Base-by-base conservation (phyloP, 2,888 invertebrate species). In the Mythimna albipuncta region DNA sequence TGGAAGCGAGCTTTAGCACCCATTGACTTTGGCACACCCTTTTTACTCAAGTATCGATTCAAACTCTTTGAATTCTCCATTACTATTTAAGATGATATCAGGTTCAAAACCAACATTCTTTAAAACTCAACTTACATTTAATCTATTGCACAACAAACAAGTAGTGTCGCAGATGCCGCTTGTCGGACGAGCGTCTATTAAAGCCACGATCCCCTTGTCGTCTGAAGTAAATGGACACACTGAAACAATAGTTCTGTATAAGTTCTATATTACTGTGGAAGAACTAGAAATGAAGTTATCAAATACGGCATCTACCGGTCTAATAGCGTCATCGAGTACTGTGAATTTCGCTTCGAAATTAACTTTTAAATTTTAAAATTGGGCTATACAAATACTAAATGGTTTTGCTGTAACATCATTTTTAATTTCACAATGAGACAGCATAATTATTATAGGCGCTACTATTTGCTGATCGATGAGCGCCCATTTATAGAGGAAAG, bases 141-240 rank as follows among this genome's bases (percentile, higher is more conserved):
- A 88, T 84, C 89, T 92, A 74, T 95, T 95, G 82, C 94, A 94
- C 38, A 96, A 82, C 69, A 95, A 86, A 77, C 96, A 96, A 32
- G 90, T 90, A 9, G 88, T 92, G 75, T 96, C 96, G 70, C 96
- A 96, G 57, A 93, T 87, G 5, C 95, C 96, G 54, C 91, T 78
- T 0, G 94, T 94, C 2, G 95, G 94, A 21, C 96, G 89, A 2
- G 90, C 92, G 79, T 96, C 96, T 64, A 96, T 91, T 59, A 96
- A 79, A 4, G 96, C 94, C 16, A 91, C 92, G 71, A 94, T 88
- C 0, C 91, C 91, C 73, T 81, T 88, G 44, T 90, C 81, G n/a
- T 91, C 85, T 1, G 92, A 90, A 63, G 94, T 94, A 67, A 89
- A 87, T 7, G 90, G 85, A 78, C 95, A 95, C 72, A 95, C 95